These are phyloP conservation scores for Hirtodrosophila duncani DNA, from an alignment of 2,888 invertebrate species.

Conservation along the genomic window DNA sequence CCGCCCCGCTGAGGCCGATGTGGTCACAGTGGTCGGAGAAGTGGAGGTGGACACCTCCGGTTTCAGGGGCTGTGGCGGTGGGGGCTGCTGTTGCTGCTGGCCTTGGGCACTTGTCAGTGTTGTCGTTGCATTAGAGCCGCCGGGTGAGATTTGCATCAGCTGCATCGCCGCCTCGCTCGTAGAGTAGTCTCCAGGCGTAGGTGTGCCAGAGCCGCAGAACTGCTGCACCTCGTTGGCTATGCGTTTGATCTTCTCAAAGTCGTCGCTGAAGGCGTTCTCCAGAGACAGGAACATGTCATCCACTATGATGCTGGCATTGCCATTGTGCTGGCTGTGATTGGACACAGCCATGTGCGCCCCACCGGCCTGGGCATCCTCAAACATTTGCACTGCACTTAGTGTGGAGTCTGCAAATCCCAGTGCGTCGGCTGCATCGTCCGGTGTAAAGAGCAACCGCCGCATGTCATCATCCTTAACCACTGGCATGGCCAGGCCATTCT, in stretches of 20 bases:
- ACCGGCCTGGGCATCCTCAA: conserved; percentile 76
- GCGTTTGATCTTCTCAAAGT: conserved; percentile 90
- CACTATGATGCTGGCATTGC: conserved; percentile 74
- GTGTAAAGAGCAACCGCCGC: conserved; percentile 80
- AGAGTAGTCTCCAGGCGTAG: conserved; percentile 74
- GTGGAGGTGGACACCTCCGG: conserved; percentile 82
- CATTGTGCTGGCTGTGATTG: conserved; percentile 36
- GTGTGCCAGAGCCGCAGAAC: conserved; percentile 79
- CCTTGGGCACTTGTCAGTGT: too few species aligned
- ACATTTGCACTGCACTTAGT: conserved; percentile 76
- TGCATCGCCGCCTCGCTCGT: conserved; percentile 52
- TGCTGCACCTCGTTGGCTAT: conserved; percentile 90
- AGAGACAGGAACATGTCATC: conserved; percentile 79
- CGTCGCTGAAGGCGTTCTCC: conserved; percentile 82
- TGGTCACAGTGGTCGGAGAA: conserved; percentile 6
- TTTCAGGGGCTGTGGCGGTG: conserved; percentile 80
- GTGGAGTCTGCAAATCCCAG: conserved; percentile 77
- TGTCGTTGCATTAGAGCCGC: conserved; percentile 67
- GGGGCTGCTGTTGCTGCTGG: conserved; percentile 47
- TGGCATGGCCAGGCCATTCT: conserved; percentile 76
- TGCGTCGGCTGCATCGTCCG: conserved; percentile 78
- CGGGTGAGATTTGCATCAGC: conserved; percentile 77
- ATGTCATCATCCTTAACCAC: conserved; percentile 82
- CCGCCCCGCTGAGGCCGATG: conserved; percentile 18
- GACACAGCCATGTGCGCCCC: conserved; percentile 37